These are phyloP conservation scores for zebrafish (Danio rerio) DNA, from an alignment of 2,113 vertebrate species.

Conservation along the genomic window DNA sequence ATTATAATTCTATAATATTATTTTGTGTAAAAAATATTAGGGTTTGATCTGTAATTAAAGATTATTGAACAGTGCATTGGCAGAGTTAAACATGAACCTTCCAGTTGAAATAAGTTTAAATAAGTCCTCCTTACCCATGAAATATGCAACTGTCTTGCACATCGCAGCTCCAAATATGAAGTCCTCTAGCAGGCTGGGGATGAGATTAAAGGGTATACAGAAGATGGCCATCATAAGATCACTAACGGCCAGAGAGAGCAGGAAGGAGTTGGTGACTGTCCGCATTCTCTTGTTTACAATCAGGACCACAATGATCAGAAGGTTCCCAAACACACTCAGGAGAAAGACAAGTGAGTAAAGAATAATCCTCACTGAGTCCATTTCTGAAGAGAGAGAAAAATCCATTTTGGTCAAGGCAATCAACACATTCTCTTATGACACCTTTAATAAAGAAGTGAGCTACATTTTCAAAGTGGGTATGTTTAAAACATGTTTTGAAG, in stretches of 20 bases:
- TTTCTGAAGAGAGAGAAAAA: constrained; percentile 71
- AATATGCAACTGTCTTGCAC: constrained; percentile 89
- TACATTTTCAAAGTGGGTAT: neutral
- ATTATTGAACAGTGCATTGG: too few relatives aligned
- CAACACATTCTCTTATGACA: neutral
- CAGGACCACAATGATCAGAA: constrained; percentile 88
- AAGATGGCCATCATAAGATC: constrained; percentile 93
- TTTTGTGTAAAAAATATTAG: too few relatives aligned
- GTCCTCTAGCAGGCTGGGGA: constrained; percentile 91
- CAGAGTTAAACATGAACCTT: neutral
- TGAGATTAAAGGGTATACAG: constrained; percentile 95
- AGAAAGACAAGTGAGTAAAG: constrained; percentile 89
- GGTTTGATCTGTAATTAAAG: neutral
- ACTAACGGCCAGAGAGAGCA: constrained; percentile 91
- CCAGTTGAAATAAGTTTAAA: neutral
- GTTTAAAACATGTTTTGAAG: neutral
- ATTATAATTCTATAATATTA: too few relatives aligned
- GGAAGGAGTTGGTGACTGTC: constrained; percentile 94
- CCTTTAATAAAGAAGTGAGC: neutral
- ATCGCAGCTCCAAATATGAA: constrained; percentile 90
- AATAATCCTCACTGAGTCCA: constrained; percentile 84
- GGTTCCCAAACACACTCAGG: constrained; percentile 87
- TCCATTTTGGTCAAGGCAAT: neutral
- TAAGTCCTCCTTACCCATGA: constrained; percentile 85
- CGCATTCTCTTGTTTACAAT: constrained; percentile 88